Evolutionary conservation across 2,888 invertebrate genomes (phyloP).

Genomic region (Netelia fuscicornis): DNA sequence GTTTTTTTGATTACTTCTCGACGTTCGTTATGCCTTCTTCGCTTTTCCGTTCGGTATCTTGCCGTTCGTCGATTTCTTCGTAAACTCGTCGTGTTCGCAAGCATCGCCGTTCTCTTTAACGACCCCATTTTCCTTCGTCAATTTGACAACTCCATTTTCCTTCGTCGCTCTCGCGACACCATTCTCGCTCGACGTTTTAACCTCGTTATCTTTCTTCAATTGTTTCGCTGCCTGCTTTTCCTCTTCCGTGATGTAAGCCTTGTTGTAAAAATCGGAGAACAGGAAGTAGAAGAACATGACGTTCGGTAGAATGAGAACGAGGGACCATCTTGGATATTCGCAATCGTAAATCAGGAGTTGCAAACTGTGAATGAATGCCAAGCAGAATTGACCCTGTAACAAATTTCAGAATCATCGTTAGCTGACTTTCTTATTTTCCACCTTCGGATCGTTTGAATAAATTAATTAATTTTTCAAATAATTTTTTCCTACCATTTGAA

Average conservation of each 20-base stretch:
- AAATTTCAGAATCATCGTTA: conserved; percentile 54
- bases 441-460: not conserved
- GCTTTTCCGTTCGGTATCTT: conserved; percentile 70
- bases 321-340: conserved; percentile 94
- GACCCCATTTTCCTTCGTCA: conserved; percentile 37
- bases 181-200: conserved; percentile 32
- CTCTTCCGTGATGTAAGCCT: conserved; percentile 86
- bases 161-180: conserved; percentile 9
- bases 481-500: conserved; percentile 91
- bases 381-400: conserved; percentile 94
- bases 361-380: conserved; percentile 94
- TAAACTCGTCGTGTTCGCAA: conserved; percentile 29
- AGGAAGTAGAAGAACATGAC: conserved; percentile 97
- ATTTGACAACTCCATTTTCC: conserved; percentile 38
- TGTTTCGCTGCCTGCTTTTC: conserved; percentile 52
- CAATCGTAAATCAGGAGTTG: conserved; percentile 95
- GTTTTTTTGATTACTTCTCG: not conserved
- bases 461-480: not conserved
- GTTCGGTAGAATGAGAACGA: conserved; percentile 94
- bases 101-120: conserved; percentile 33
- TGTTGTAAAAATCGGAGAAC: conserved; percentile 96
- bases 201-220: conserved; percentile 54
- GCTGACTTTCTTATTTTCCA: not conserved
- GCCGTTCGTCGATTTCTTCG: conserved; percentile 59
- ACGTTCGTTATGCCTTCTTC: conserved; percentile 57